phyloP scores from a whole-genome alignment of 2,797 vertebrate genomes.

The Galagoides demidoff region DNA sequence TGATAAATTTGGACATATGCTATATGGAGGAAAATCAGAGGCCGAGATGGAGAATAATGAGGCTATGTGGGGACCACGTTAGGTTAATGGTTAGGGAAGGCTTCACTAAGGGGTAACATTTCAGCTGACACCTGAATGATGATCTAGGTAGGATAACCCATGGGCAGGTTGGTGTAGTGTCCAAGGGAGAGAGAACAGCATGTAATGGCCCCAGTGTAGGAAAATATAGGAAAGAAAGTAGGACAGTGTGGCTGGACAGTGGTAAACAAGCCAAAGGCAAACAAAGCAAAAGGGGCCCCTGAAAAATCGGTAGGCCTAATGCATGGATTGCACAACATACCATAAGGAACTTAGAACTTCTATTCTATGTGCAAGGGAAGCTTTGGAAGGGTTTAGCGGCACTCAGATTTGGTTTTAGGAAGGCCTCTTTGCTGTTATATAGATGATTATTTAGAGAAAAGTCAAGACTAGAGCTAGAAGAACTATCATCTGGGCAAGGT shows the following conservation, averaged over 20 bases:
- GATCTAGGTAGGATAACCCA: neutral
- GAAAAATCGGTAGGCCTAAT: neutral
- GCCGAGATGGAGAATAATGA: neutral
- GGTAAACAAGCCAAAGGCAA: neutral
- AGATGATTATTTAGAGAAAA: neutral
- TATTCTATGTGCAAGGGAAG: neutral
- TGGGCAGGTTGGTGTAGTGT: neutral
- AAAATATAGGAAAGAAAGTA: neutral
- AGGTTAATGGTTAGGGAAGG: neutral
- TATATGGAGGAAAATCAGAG: neutral
- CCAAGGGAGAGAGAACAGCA: neutral
- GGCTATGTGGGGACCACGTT: neutral
- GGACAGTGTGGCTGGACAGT: neutral
- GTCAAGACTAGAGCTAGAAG: neutral
- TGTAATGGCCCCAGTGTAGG: neutral
- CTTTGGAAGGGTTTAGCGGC: neutral
- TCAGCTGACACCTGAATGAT: neutral
- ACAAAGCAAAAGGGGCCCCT: neutral
- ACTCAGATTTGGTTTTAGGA: neutral
- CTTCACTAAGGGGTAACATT: neutral
- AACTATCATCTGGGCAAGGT: neutral
- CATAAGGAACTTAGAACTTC: neutral
- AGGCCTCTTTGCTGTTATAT: neutral
- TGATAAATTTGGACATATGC: neutral
- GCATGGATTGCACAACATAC: accelerated